A percentile compares a stretch with the other conserved stretches of the same genome.
These are phyloP conservation scores for Chelonus formosanus DNA, from an alignment of 2,888 invertebrate genomes.

Conservation along the genomic window DNA sequence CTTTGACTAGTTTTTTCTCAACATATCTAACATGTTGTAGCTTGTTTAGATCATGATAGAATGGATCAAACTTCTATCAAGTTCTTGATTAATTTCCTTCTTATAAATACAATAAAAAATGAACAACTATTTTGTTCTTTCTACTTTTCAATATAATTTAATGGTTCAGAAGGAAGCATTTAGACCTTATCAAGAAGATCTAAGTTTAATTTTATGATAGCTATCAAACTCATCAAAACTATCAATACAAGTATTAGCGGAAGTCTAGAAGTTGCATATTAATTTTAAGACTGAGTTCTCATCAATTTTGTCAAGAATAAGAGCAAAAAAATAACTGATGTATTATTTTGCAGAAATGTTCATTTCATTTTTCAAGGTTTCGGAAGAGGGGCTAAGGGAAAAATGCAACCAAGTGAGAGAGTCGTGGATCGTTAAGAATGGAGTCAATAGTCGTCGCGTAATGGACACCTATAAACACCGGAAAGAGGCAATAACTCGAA, in stretches of 20 bases:
- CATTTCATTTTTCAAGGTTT: too few relatives aligned
- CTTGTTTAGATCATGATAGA: too few relatives aligned
- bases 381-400: conserved; percentile 2
- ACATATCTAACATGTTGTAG: too few relatives aligned
- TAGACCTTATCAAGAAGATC: conserved; percentile 10
- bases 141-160: background rate
- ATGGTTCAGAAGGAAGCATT: conserved; percentile 4
- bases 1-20: background rate
- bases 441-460: conserved; percentile 45
- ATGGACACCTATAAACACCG: conserved; percentile 57
- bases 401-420: conserved; percentile 30
- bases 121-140: background rate
- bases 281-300: conserved; percentile 18
- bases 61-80: too few relatives aligned
- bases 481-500: conserved; percentile 56
- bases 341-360: too few relatives aligned
- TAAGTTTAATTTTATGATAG: conserved; percentile 3
- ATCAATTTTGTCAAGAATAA: background rate
- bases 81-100: too few relatives aligned
- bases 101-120: background rate
- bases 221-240: conserved; percentile 10
- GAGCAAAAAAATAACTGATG: too few relatives aligned
- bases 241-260: conserved; percentile 4
- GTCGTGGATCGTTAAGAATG: conserved; percentile 42
- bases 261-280: conserved; percentile 1